phyloP scores from a whole-genome alignment of 1,140 invertebrate species.

The Drosophila tsacasi region DNA sequence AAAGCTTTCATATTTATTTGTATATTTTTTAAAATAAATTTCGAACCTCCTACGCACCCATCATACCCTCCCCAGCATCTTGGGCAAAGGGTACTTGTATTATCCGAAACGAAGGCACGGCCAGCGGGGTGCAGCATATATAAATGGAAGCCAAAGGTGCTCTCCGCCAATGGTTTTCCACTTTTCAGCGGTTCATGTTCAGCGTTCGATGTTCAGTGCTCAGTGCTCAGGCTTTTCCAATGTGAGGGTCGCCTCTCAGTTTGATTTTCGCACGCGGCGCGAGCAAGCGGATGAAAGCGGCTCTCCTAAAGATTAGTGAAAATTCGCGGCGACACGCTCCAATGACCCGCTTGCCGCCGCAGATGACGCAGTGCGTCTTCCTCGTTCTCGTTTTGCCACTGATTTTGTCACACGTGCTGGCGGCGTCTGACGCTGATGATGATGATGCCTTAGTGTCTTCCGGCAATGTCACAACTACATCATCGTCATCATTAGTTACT shows the following conservation, averaged over 20 bases:
- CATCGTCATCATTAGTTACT: neutral
- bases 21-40: no score
- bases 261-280: conserved; percentile 62
- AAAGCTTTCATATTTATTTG: no score
- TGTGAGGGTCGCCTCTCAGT: conserved; percentile 65
- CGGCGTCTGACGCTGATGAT: conserved; percentile 33
- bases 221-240: conserved; percentile 32
- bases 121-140: conserved; percentile 48
- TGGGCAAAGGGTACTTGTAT: conserved; percentile 2
- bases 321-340: conserved; percentile 49
- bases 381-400: conserved; percentile 15
- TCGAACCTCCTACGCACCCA: neutral
- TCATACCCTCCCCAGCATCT: conserved; percentile 4
- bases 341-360: conserved; percentile 41
- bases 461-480: conserved; percentile 1
- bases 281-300: conserved; percentile 29
- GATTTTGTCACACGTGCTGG: conserved; percentile 33
- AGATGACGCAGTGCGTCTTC: conserved; percentile 68
- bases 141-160: conserved; percentile 64
- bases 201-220: neutral
- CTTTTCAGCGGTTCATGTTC: conserved; percentile 45
- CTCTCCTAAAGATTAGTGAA: conserved; percentile 7
- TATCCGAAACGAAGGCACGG: conserved; percentile 6
- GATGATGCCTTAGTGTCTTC: conserved; percentile 13
- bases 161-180: conserved; percentile 36